Percentiles rank a stretch among this genome's conserved stretches.
Conservation (phyloP, 2,113 vertebrate species). For the Crypturellus undulatus region DNA sequence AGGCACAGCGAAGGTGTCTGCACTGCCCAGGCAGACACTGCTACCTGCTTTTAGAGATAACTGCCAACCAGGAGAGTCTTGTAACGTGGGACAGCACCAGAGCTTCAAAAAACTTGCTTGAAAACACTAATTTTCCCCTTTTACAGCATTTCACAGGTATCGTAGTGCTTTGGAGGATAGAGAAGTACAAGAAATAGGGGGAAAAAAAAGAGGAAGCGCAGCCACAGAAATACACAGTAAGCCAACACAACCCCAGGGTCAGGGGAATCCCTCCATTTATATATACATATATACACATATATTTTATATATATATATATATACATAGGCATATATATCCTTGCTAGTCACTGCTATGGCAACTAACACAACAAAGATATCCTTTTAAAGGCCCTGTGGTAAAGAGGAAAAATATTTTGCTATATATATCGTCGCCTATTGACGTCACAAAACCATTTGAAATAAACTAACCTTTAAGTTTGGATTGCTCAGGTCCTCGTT, state of each 20-base stretch:
- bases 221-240: background rate
- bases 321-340: constrained; percentile 1
- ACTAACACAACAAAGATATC: constrained; percentile 68
- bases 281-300: background rate
- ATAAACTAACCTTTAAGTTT: constrained; percentile 69
- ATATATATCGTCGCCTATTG: constrained; percentile 62
- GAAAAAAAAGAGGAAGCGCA: constrained; percentile 18
- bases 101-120: background rate
- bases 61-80: background rate
- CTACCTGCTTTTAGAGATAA: background rate
- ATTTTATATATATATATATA: background rate
- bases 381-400: constrained; percentile 60
- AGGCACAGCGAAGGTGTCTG: background rate
- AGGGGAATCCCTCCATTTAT: constrained; percentile 55
- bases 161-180: background rate
- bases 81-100: background rate
- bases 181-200: background rate
- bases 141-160: background rate
- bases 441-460: constrained; percentile 66
- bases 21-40: background rate
- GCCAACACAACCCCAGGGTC: background rate
- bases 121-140: background rate
- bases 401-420: constrained; percentile 72
- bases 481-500: background rate
- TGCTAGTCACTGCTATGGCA: constrained; percentile 65